Conservation (phyloP, 2,888 invertebrate genomes). For the Nymphalis polychloros region DNA sequence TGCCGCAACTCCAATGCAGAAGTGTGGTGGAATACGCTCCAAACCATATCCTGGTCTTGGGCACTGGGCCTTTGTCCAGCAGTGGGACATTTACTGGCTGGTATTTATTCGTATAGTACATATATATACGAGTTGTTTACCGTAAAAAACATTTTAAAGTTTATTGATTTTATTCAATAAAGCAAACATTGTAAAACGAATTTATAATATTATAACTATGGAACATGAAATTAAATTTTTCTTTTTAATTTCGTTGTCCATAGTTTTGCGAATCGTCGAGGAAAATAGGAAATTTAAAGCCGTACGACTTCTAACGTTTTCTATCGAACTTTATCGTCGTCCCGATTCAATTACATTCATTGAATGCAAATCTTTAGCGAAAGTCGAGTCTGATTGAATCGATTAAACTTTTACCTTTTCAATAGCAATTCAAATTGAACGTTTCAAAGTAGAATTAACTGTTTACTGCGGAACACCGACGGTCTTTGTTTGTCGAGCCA, state of each 20-base stretch:
- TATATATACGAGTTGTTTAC: too few relatives aligned
- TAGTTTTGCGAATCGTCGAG: slow-evolving; percentile 18
- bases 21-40: too few relatives aligned
- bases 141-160: too few relatives aligned
- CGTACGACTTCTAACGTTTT: slow-evolving; percentile 29
- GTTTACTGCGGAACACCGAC: slow-evolving; percentile 41
- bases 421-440: slow-evolving; percentile 29
- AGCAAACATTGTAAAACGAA: too few relatives aligned
- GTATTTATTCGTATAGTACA: too few relatives aligned
- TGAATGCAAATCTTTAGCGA: slow-evolving; percentile 50
- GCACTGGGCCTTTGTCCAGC: too few relatives aligned
- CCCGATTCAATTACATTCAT: slow-evolving; percentile 51
- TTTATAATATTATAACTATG: too few relatives aligned
- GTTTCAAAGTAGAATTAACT: slow-evolving; percentile 32
- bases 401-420: slow-evolving; percentile 39
- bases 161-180: too few relatives aligned
- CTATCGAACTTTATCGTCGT: slow-evolving; percentile 35
- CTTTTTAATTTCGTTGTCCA: too few relatives aligned
- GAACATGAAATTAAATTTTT: background rate
- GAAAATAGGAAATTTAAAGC: slow-evolving; percentile 21
- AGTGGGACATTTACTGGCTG: too few relatives aligned
- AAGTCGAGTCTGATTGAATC: slow-evolving; percentile 42
- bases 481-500: slow-evolving; percentile 46
- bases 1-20: too few relatives aligned
- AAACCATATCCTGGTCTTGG: too few relatives aligned